These are phyloP conservation scores for Podarcis muralis DNA, from an alignment of 2,113 vertebrate genomes.

Conservation along the genomic window DNA sequence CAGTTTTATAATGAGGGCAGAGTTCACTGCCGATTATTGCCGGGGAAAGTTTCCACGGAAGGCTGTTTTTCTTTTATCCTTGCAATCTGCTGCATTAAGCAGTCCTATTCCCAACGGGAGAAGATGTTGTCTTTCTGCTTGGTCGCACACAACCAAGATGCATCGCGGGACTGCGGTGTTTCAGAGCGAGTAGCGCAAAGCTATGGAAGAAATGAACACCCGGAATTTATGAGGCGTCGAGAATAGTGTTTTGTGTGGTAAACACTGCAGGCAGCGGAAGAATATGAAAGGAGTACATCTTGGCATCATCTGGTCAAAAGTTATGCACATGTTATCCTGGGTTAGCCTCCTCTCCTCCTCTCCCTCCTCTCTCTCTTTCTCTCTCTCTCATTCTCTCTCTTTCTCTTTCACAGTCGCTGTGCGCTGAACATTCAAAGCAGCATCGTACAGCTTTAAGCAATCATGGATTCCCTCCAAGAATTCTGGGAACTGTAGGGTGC, in stretches of 20 bases:
- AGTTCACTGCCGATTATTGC: conserved; percentile 64
- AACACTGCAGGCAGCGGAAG: fast-evolving
- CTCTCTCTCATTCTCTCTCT: background rate
- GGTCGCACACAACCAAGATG: conserved; percentile 30
- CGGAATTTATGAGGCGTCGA: background rate
- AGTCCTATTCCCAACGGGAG: conserved; percentile 49
- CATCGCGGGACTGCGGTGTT: conserved; percentile 5
- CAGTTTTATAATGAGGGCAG: conserved; percentile 70
- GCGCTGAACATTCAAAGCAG: too few relatives aligned
- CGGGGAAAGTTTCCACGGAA: conserved; percentile 48
- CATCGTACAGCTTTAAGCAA: too few relatives aligned
- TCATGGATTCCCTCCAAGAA: too few relatives aligned
- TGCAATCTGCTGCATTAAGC: conserved; percentile 43
- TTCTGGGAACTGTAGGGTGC: too few relatives aligned
- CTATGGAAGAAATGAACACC: background rate
- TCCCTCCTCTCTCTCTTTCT: background rate
- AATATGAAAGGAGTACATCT: background rate
- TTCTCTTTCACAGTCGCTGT: too few relatives aligned
- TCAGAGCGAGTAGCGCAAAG: background rate
- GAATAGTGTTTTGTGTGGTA: background rate
- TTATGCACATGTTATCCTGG: background rate
- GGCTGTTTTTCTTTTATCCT: conserved; percentile 58
- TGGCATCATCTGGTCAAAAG: background rate
- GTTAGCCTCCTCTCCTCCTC: background rate
- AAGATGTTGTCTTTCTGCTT: conserved; percentile 40